Conservation (phyloP, 2,888 invertebrate species). For the Andrena minutula region DNA sequence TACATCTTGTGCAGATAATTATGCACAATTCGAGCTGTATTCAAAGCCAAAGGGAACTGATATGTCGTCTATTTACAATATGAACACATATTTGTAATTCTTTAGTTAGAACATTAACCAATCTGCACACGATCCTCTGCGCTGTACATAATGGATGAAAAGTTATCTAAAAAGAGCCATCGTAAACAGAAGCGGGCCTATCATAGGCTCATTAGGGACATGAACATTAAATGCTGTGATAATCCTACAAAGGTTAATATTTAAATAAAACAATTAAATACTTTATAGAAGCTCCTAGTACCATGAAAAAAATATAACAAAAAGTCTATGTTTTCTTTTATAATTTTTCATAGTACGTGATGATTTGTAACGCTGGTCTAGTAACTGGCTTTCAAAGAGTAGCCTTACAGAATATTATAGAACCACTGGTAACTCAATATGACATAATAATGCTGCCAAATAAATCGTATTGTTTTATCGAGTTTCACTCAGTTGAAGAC, state of each 20-base stretch:
- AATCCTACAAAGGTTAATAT: slow-evolving; percentile 78
- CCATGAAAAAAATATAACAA: slow-evolving; percentile 1
- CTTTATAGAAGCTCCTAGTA: background rate
- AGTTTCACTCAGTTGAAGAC: slow-evolving; percentile 86
- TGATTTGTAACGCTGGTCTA: slow-evolving; percentile 95
- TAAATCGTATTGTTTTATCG: slow-evolving; percentile 93
- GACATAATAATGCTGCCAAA: slow-evolving; percentile 90
- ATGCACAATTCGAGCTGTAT: too few species aligned
- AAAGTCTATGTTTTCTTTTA: slow-evolving; percentile 12
- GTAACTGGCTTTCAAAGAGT: slow-evolving; percentile 92
- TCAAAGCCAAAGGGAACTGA: too few species aligned
- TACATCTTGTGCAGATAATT: too few species aligned
- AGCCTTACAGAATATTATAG: slow-evolving; percentile 86
- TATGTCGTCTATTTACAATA: too few species aligned
- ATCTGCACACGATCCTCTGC: background rate
- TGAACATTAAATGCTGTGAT: slow-evolving; percentile 80
- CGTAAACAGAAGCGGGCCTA: slow-evolving; percentile 81
- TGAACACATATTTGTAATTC: too few species aligned
- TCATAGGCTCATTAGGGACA: slow-evolving; percentile 80
- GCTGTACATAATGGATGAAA: slow-evolving; percentile 24
- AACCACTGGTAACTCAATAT: slow-evolving; percentile 86
- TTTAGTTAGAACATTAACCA: background rate
- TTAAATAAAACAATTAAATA: slow-evolving; percentile 11
- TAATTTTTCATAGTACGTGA: slow-evolving; percentile 88
- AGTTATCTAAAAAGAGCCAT: slow-evolving; percentile 63